These are phyloP conservation scores for Parotocinclus haroldoi DNA, from an alignment of 2,797 vertebrate genomes.

Conservation along the genomic window DNA sequence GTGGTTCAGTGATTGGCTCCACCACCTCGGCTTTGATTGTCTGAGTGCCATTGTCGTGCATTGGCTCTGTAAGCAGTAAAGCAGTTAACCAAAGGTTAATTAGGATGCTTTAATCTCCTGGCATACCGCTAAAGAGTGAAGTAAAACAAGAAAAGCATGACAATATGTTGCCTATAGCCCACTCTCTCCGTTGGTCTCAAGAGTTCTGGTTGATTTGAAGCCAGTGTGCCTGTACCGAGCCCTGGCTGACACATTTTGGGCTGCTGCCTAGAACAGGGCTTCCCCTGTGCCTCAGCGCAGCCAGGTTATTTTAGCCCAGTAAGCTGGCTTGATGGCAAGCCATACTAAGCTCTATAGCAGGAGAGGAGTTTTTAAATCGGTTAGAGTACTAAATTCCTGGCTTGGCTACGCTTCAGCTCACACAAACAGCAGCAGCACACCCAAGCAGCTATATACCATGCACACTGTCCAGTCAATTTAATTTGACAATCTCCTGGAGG, in stretches of 20 bases:
- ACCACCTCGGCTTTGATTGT: conserved; percentile 81
- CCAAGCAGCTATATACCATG: too few relatives aligned
- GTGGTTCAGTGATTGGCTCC: conserved; percentile 74
- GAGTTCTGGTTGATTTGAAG: too few relatives aligned
- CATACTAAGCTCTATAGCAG: conserved; percentile 59
- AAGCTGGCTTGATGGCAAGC: conserved; percentile 68
- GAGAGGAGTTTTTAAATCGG: not conserved
- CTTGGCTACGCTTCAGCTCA: too few relatives aligned
- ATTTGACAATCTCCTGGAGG: too few relatives aligned
- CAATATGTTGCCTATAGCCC: too few relatives aligned
- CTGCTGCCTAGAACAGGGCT: conserved; percentile 38
- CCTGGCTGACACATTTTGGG: not conserved
- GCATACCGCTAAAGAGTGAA: too few relatives aligned
- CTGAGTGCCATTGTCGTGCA: conserved; percentile 83
- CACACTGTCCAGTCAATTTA: too few relatives aligned
- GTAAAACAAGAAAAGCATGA: too few relatives aligned
- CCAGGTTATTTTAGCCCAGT: conserved; percentile 61
- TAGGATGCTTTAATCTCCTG: too few relatives aligned
- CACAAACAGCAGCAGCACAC: too few relatives aligned
- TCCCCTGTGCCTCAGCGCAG: conserved; percentile 52
- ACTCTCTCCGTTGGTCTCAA: too few relatives aligned
- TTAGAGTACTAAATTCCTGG: not conserved
- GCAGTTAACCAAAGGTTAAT: conserved; percentile 17
- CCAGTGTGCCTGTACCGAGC: too few relatives aligned
- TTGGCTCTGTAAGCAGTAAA: conserved; percentile 58